Conservation (phyloP, 2,888 invertebrate genomes). For the Drosophila pegasa region DNA sequence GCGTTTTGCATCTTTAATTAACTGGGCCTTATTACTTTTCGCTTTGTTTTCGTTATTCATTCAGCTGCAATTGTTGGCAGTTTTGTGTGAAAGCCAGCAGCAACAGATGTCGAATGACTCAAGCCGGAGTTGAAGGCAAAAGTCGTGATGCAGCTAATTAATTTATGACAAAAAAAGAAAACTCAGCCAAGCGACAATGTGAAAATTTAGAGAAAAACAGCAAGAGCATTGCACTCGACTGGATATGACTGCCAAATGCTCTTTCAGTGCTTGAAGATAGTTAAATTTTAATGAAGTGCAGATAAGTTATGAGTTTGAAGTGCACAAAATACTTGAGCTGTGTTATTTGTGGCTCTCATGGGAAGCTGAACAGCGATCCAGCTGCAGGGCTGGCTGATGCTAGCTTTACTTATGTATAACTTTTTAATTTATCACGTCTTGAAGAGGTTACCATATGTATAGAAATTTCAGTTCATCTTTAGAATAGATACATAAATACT, state of each 20-base stretch:
- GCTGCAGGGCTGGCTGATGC: too few species aligned
- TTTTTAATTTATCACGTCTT: too few species aligned
- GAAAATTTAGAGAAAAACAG: slow-evolving; percentile 45
- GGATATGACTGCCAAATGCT: background rate
- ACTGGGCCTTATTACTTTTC: slow-evolving; percentile 21
- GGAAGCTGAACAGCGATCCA: too few species aligned
- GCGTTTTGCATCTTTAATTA: slow-evolving; percentile 38
- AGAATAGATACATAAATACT: too few species aligned
- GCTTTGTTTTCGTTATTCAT: slow-evolving; percentile 26
- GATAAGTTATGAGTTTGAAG: too few species aligned
- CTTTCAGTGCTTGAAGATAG: too few species aligned
- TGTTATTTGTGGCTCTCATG: too few species aligned
- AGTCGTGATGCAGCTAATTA: slow-evolving; percentile 76
- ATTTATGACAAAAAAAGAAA: slow-evolving; percentile 66
- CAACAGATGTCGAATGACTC: slow-evolving; percentile 31
- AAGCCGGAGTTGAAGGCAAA: slow-evolving; percentile 46
- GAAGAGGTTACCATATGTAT: too few species aligned
- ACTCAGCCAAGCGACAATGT: slow-evolving; percentile 56
- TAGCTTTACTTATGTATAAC: too few species aligned
- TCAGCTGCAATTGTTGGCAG: slow-evolving; percentile 44
- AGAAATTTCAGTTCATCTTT: too few species aligned
- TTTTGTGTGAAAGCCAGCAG: slow-evolving; percentile 64
- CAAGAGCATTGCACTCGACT: background rate
- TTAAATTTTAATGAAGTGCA: too few species aligned
- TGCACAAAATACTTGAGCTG: too few species aligned